Evolutionary conservation across 2,888 invertebrate genomes (phyloP).

Genomic region (Andrena fulva): DNA sequence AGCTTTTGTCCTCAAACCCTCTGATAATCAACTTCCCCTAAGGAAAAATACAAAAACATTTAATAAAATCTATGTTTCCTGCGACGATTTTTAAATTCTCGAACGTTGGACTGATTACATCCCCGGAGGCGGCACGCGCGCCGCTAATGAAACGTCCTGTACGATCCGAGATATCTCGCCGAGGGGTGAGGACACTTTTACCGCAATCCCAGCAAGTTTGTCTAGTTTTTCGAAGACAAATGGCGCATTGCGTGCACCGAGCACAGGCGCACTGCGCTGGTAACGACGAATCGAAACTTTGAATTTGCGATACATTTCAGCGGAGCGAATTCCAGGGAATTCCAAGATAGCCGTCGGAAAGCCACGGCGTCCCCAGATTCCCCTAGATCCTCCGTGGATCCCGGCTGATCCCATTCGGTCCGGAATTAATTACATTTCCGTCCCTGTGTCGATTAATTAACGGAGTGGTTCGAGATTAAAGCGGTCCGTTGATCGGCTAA

Average conservation of each 20-base stretch:
- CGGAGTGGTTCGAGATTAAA: slow-evolving; percentile 1
- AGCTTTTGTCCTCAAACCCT: too few relatives aligned
- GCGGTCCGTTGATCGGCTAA: slow-evolving; percentile 1
- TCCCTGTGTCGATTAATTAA: neutral
- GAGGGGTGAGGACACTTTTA: neutral
- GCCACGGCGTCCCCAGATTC: neutral
- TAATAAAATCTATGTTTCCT: too few relatives aligned
- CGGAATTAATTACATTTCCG: neutral
- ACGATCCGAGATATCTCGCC: neutral
- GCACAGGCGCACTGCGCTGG: slow-evolving; percentile 31
- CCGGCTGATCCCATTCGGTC: neutral
- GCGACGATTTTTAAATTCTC: too few relatives aligned
- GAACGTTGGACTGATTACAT: too few relatives aligned
- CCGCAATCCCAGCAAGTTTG: slow-evolving; percentile 9
- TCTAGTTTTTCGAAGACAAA: slow-evolving; percentile 34
- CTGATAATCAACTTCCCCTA: too few relatives aligned
- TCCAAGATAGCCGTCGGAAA: too few relatives aligned
- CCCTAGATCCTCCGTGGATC: neutral
- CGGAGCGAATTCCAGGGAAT: neutral
- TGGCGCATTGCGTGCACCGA: slow-evolving; percentile 31
- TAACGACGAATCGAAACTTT: neutral
- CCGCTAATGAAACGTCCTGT: neutral
- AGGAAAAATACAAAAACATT: too few relatives aligned
- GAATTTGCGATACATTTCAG: neutral
- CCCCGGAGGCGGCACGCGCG: neutral